Conservation (phyloP, 2,797 vertebrate species). For the Pangasius sanitwongsei region DNA sequence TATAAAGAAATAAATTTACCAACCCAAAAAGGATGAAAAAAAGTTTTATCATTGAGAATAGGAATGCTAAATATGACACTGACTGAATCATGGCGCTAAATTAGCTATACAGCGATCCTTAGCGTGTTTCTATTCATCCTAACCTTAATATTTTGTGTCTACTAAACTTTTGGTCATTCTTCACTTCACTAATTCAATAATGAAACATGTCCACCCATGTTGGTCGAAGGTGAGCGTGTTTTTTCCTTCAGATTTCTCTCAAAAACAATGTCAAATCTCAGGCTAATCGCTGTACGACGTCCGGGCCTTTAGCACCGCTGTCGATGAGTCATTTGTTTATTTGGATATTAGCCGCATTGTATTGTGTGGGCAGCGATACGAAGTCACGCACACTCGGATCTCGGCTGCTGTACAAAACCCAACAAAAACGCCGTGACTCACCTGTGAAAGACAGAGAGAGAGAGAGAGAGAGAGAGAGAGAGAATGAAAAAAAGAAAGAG, state of each 20-base stretch:
- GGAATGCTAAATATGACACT: neutral
- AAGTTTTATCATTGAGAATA: neutral
- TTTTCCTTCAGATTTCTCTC: neutral
- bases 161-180: neutral
- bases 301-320: neutral
- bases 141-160: neutral
- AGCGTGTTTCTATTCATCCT: neutral
- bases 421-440: slow-evolving; percentile 47
- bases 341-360: slow-evolving; percentile 29
- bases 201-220: neutral
- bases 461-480: slow-evolving; percentile 59
- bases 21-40: neutral
- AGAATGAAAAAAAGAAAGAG: slow-evolving; percentile 56
- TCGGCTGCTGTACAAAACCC: slow-evolving; percentile 22
- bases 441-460: slow-evolving; percentile 37
- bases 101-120: neutral
- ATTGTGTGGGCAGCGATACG: slow-evolving; percentile 29
- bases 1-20: neutral
- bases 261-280: slow-evolving; percentile 3
- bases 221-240: neutral
- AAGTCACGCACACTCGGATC: slow-evolving; percentile 36
- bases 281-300: neutral
- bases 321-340: slow-evolving; percentile 42
- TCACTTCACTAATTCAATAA: too few relatives aligned
- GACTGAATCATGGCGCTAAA: neutral